A percentile compares a stretch with the other conserved stretches of the same genome.
Conservation (phyloP, 2,113 vertebrate genomes). For the Corythaeola cristata region DNA sequence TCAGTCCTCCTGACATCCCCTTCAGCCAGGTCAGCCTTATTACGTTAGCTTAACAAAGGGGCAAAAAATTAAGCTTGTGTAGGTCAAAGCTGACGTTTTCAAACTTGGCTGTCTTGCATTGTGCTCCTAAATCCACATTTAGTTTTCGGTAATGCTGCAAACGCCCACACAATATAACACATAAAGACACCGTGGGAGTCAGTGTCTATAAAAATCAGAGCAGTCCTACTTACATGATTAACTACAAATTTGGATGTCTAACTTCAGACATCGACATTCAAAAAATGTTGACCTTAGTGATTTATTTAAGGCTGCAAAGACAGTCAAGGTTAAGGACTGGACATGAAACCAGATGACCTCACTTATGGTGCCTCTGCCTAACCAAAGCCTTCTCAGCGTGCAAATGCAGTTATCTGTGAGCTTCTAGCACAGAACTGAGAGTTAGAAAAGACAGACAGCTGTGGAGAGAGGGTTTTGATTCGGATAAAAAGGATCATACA, state of each 20-base stretch:
- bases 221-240: not conserved
- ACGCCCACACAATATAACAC: not conserved
- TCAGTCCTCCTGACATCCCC: not conserved
- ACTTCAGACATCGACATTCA: not conserved
- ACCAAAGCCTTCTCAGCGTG: not conserved
- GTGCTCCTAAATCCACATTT: not conserved
- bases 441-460: not conserved
- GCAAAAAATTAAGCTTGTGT: not conserved
- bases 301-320: not conserved
- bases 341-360: not conserved
- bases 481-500: not conserved
- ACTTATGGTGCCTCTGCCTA: not conserved
- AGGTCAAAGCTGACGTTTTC: not conserved
- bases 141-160: not conserved
- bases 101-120: not conserved
- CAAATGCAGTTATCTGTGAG: not conserved
- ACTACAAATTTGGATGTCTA: not conserved
- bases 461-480: not conserved
- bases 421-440: not conserved
- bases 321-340: not conserved
- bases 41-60: not conserved
- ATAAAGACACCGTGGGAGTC: not conserved
- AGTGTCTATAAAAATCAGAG: conserved; percentile 20
- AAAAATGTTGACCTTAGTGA: not conserved
- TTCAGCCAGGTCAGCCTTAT: not conserved